A percentile compares a stretch with the other conserved stretches of the same genome.
Evolutionary conservation across 1,140 invertebrate species (phyloP).

Genomic region (Diorhabda carinulata): DNA sequence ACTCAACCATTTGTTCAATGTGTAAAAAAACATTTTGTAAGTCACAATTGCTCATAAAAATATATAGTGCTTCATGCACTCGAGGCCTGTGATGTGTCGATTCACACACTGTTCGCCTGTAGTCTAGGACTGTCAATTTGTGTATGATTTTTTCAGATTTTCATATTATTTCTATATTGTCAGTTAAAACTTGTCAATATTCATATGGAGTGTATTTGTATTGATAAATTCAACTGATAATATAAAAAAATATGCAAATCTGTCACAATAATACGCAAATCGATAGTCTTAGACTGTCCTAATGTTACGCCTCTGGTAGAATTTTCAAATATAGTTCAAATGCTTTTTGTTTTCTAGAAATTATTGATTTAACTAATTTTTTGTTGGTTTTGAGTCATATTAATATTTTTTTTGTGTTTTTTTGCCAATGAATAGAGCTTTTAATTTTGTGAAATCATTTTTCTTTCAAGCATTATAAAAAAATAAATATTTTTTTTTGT

Average conservation of each 20-base stretch:
- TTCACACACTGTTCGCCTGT: too few species aligned
- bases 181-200: too few species aligned
- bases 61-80: background rate
- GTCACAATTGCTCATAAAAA: conserved; percentile 4
- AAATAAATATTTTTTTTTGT: background rate
- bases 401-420: background rate
- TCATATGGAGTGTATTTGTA: too few species aligned
- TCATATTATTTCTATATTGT: too few species aligned
- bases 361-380: background rate
- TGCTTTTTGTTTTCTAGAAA: conserved; percentile 5
- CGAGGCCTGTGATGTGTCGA: background rate
- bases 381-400: background rate
- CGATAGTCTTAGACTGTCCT: background rate
- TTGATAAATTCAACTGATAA: too few species aligned
- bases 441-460: background rate
- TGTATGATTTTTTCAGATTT: too few species aligned
- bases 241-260: too few species aligned
- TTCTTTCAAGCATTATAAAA: background rate
- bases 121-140: too few species aligned
- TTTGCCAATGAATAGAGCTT: background rate
- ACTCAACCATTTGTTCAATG: conserved; percentile 6
- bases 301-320: conserved; percentile 13
- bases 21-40: conserved; percentile 12
- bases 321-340: conserved; percentile 9
- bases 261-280: background rate